Evolutionary conservation across 2,113 vertebrate species (phyloP).

Genomic region (Periophthalmus modestus): DNA sequence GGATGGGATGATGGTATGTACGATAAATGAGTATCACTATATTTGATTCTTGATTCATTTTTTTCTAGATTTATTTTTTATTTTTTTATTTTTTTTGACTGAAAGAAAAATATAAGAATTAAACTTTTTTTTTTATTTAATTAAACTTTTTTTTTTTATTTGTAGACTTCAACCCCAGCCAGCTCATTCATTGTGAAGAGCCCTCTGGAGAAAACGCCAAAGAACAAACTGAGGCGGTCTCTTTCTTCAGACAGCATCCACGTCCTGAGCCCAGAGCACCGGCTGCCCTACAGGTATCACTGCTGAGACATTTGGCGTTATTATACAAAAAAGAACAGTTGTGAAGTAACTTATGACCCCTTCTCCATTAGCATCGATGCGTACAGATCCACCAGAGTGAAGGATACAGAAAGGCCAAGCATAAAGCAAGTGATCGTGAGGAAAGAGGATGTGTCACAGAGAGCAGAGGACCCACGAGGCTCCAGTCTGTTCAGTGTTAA

Average conservation of each 20-base stretch:
- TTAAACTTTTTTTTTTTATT: too few species aligned
- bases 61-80: too few species aligned
- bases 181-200: constrained; percentile 74
- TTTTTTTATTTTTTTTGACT: too few species aligned
- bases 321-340: background rate
- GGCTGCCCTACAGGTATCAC: constrained; percentile 88
- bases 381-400: constrained; percentile 91
- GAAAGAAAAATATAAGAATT: too few species aligned
- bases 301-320: background rate
- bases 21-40: too few species aligned
- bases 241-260: constrained; percentile 80
- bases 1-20: constrained; percentile 75
- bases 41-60: too few species aligned
- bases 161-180: constrained; percentile 79
- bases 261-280: constrained; percentile 76
- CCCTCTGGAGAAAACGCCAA: constrained; percentile 78
- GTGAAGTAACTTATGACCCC: background rate
- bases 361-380: constrained; percentile 82
- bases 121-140: too few species aligned
- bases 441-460: constrained; percentile 85
- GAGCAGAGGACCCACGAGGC: constrained; percentile 73
- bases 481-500: constrained; percentile 81
- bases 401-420: constrained; percentile 83
- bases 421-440: constrained; percentile 89
- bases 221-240: constrained; percentile 67